Evolutionary conservation across 2,888 invertebrate genomes (phyloP).

Genomic region (Hanleya hanleyi): DNA sequence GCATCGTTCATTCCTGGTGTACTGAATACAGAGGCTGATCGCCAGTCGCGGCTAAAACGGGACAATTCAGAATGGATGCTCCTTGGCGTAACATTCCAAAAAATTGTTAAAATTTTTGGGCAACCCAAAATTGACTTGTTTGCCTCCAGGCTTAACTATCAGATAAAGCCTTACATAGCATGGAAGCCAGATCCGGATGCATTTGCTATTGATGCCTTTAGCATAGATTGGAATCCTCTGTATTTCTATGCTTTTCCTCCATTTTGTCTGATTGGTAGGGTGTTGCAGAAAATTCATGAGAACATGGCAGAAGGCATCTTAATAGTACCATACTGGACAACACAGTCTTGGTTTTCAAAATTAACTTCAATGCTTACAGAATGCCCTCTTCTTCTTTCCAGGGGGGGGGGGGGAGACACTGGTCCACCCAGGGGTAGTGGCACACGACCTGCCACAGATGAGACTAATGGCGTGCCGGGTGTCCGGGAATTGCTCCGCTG

Average conservation of each 20-base stretch:
- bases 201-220: background rate
- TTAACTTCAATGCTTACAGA: background rate
- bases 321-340: constrained; percentile 18
- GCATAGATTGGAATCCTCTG: background rate
- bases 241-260: background rate
- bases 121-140: constrained; percentile 13
- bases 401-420: background rate
- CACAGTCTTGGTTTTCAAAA: constrained; percentile 14
- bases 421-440: background rate
- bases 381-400: background rate
- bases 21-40: constrained; percentile 2
- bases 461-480: constrained; percentile 1
- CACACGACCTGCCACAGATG: background rate
- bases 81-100: background rate
- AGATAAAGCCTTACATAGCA: constrained; percentile 4
- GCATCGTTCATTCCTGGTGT: background rate
- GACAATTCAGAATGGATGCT: constrained; percentile 9
- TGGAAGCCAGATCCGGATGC: constrained; percentile 17
- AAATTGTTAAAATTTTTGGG: background rate
- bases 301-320: background rate
- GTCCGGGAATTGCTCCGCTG: background rate
- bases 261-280: background rate
- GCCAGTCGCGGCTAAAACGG: background rate
- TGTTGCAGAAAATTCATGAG: constrained; percentile 2
- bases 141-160: constrained; percentile 9